phyloP scores from a whole-genome alignment of 1,140 invertebrate species.

The Bombus ignitus region DNA sequence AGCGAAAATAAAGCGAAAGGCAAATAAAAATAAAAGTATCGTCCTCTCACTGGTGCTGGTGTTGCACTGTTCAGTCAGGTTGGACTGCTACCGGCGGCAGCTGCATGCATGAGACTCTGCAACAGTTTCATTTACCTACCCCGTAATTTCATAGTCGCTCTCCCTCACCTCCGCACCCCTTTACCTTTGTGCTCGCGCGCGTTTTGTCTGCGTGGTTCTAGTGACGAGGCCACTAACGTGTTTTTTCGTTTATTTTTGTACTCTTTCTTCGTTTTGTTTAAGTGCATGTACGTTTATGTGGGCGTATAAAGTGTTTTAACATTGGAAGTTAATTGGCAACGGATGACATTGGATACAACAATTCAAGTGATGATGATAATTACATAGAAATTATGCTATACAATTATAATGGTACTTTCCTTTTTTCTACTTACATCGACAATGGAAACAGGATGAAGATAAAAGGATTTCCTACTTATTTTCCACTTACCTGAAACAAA shows the following conservation, averaged over 20 bases:
- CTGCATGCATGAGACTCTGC: constrained; percentile 61
- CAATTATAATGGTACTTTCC: neutral
- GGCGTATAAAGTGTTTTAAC: neutral
- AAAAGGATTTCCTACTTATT: neutral
- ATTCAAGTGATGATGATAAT: too few relatives aligned
- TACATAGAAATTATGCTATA: neutral
- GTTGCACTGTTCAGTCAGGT: constrained; percentile 45
- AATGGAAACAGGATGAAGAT: neutral
- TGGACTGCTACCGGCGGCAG: constrained; percentile 51
- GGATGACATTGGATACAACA: neutral
- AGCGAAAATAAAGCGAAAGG: constrained; percentile 65
- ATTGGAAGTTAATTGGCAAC: neutral
- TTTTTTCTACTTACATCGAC: neutral
- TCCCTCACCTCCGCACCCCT: neutral
- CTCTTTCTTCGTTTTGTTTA: neutral
- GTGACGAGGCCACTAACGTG: constrained; percentile 39
- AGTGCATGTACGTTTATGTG: too few relatives aligned
- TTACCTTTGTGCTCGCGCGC: constrained; percentile 16
- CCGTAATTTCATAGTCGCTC: constrained; percentile 66
- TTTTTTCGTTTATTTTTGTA: neutral
- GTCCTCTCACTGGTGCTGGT: neutral
- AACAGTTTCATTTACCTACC: constrained; percentile 72
- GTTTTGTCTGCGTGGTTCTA: constrained; percentile 2
- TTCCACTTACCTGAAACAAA: neutral
- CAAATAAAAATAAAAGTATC: constrained; percentile 61